Conservation (phyloP, 2,888 invertebrate genomes). For the Amaurobius ferox region DNA sequence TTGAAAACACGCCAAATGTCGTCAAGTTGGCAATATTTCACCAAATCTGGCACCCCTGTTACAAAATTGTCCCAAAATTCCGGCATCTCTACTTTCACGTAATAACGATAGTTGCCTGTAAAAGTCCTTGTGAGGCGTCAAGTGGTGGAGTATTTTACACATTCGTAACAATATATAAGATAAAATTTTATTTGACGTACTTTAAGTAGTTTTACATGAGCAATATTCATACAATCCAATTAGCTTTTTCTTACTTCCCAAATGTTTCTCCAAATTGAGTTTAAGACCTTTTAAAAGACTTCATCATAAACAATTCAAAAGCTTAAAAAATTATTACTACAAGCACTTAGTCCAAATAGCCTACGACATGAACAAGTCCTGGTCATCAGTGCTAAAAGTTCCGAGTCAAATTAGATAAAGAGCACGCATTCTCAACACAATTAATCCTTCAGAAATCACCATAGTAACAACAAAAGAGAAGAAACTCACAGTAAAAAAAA, state of each 20-base stretch:
- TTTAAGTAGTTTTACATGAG: no score
- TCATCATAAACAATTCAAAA: not conserved
- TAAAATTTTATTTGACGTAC: no score
- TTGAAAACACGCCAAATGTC: no score
- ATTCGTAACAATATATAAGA: no score
- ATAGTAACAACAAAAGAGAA: not conserved
- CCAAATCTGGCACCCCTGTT: no score
- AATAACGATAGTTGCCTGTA: no score
- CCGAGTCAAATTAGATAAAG: not conserved
- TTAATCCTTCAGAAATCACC: not conserved
- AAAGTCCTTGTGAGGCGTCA: no score
- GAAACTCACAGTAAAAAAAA: not conserved
- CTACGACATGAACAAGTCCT: not conserved
- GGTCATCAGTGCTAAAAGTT: not conserved
- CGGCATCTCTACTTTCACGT: no score
- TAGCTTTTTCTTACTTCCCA: not conserved
- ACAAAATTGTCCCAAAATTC: no score
- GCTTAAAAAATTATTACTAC: not conserved
- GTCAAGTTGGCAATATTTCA: no score
- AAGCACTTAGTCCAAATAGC: not conserved
- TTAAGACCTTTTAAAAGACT: not conserved
- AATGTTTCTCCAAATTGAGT: not conserved
- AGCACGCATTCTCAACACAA: not conserved
- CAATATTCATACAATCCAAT: no score
- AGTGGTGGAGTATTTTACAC: no score